Evolutionary conservation across 1,140 invertebrate genomes (phyloP).

Genomic region (Camponotus vicinus): DNA sequence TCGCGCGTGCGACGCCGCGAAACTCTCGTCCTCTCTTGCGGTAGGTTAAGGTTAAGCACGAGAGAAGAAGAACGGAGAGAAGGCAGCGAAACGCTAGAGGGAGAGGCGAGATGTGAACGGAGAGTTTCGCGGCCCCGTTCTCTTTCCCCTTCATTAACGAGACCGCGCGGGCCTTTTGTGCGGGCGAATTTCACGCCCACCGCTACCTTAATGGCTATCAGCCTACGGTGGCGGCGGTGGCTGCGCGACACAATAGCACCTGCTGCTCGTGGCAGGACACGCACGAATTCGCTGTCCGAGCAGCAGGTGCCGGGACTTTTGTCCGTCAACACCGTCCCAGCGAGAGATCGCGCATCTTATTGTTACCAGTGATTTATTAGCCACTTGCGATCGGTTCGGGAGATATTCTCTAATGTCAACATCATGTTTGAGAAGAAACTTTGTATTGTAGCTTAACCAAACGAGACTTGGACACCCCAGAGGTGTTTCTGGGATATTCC

Average conservation of each 20-base stretch:
- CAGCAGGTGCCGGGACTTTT: constrained; percentile 21
- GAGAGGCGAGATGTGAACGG: constrained; percentile 25
- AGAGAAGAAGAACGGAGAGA: constrained; percentile 6
- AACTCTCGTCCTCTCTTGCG: constrained; percentile 60
- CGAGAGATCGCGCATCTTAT: not conserved
- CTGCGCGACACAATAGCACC: constrained; percentile 44
- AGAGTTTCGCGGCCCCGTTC: constrained; percentile 47
- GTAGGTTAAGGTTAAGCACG: constrained; percentile 71
- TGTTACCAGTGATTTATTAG: constrained; percentile 6
- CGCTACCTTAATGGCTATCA: constrained; percentile 44
- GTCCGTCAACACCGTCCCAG: not conserved
- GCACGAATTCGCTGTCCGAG: not conserved
- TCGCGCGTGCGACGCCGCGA: constrained; percentile 22
- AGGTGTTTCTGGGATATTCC: not conserved
- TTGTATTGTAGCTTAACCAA: not conserved
- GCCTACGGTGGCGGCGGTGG: constrained; percentile 9
- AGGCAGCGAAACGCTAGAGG: not conserved
- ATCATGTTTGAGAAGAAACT: not conserved
- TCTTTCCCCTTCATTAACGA: constrained; percentile 46
- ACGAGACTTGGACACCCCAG: not conserved
- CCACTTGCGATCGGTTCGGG: not conserved
- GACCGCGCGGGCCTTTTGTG: constrained; percentile 52
- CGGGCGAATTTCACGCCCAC: constrained; percentile 65
- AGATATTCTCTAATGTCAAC: not conserved
- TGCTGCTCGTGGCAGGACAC: constrained; percentile 39